Evolutionary conservation across 2,888 invertebrate genomes (phyloP), one percentile per base, ranked within the genome.

Genomic region (Cryptocheilus praepositus): DNA sequence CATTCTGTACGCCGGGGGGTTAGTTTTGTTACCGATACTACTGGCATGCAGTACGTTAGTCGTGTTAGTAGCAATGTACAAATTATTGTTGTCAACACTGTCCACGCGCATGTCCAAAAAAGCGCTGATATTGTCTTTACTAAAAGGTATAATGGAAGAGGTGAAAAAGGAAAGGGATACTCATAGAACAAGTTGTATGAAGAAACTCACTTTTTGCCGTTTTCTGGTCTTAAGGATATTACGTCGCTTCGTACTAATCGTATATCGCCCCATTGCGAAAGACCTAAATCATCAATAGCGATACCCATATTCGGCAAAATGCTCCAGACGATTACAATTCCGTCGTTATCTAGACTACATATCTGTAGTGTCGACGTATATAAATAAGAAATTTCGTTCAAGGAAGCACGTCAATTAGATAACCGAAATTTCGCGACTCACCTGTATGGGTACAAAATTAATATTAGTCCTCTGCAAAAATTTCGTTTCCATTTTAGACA

Each of bases 321-420:
- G 70, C 89, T 90, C 91, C 91, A 92, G 63, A 91, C 82, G 28
- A 90, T 88, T 57, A 91, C 79, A 44, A 74, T 81, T 7, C 91
- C 91, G 55, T 88, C 86, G 73, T 90, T 90, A 72, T 91, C 90
- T 70, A 92, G 83, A 65, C 90, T 90, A 76, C 90, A 90, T 61
- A 91, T 86, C 90, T 91, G 71, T 51, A 49, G 13, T 52, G 3
- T 18, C n/a, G n/a, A 45, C 18, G n/a, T 22, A 57, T 0, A 58
- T n/a, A n/a, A 2, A 43, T 19, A 43, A 5, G 45, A 11, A 19
- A 46, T 16, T 22, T 57, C 15, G 15, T 4, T 18, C 0, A n/a
- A 57, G 45, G 43, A 1, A 57, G 49, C 16, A 45, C 3, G 2
- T 7, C 3, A 16, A 45, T 16, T 45, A 7, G 16, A 8, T 43